phyloP scores from a whole-genome alignment of 2,797 vertebrate species.

The Sorex maritimensis region DNA sequence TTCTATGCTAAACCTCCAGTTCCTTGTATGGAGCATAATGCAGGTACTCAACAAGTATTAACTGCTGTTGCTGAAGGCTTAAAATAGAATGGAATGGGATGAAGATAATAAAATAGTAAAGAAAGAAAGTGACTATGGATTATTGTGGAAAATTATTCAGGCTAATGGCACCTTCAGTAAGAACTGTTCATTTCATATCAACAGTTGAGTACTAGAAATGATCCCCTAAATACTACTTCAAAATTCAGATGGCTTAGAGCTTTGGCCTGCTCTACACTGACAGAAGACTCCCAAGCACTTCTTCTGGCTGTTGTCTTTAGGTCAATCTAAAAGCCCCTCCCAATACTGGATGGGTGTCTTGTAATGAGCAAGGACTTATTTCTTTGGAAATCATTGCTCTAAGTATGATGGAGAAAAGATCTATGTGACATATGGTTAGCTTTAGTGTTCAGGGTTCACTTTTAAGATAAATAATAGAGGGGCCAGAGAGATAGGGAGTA shows the following conservation, averaged over 20 bases:
- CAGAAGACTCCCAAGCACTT: neutral
- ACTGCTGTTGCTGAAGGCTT: neutral
- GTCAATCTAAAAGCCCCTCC: slow-evolving; percentile 43
- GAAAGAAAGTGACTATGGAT: slow-evolving; percentile 1
- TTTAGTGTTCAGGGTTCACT: neutral
- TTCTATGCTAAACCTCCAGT: neutral
- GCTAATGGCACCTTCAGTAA: slow-evolving; percentile 5
- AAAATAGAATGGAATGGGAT: neutral
- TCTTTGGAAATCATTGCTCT: slow-evolving; percentile 51
- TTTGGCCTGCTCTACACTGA: neutral
- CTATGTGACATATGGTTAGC: neutral
- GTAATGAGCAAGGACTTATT: neutral
- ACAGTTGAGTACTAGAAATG: neutral
- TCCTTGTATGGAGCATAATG: neutral
- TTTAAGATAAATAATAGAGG: neutral
- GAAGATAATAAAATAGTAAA: too few relatives aligned
- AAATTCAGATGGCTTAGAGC: slow-evolving; percentile 20
- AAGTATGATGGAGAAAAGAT: slow-evolving; percentile 37
- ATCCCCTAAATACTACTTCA: neutral
- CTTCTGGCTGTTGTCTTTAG: neutral
- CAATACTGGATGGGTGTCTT: neutral
- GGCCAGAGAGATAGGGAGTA: too few relatives aligned
- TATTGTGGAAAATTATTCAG: slow-evolving; percentile 33
- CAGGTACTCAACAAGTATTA: neutral
- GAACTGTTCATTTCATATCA: neutral